Conservation (phyloP, 2,888 invertebrate species). For the Sinohyriopsis cumingii region DNA sequence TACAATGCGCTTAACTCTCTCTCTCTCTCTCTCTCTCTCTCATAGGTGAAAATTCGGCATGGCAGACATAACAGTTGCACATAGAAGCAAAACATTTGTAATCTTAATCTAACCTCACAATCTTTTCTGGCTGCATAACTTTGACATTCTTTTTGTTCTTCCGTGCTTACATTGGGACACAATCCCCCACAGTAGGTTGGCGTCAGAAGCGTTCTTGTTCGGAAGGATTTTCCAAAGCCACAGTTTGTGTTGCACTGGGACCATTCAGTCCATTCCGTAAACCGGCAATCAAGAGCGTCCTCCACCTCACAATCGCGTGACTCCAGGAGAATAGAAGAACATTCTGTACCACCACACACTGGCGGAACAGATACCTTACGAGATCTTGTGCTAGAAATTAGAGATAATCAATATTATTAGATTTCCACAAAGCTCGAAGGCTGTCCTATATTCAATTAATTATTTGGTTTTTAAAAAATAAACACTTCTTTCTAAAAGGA, state of each 20-base stretch:
- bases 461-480: too few relatives aligned
- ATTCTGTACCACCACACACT: slow-evolving; percentile 40
- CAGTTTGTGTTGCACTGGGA: slow-evolving; percentile 46
- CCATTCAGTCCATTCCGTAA: slow-evolving; percentile 48
- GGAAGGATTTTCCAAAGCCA: slow-evolving; percentile 31
- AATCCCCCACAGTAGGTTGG: slow-evolving; percentile 48
- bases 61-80: slow-evolving; percentile 2
- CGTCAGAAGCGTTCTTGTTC: slow-evolving; percentile 37
- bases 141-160: slow-evolving; percentile 35
- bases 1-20: too few relatives aligned
- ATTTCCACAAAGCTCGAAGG: too few relatives aligned
- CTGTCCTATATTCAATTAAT: not conserved
- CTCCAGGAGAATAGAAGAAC: slow-evolving; percentile 34
- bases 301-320: slow-evolving; percentile 33
- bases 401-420: too few relatives aligned
- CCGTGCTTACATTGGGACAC: slow-evolving; percentile 28
- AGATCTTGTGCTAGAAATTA: slow-evolving; percentile 30
- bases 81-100: not conserved
- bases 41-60: too few relatives aligned
- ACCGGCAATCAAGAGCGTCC: slow-evolving; percentile 31
- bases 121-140: slow-evolving; percentile 37
- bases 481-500: too few relatives aligned
- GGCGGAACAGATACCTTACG: slow-evolving; percentile 24
- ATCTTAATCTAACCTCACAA: slow-evolving; percentile 34
- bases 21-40: too few relatives aligned